Percentiles rank a stretch among this genome's conserved stretches.
Evolutionary conservation across 2,113 vertebrate genomes (phyloP).

Genomic region (Tauraco erythrolophus): DNA sequence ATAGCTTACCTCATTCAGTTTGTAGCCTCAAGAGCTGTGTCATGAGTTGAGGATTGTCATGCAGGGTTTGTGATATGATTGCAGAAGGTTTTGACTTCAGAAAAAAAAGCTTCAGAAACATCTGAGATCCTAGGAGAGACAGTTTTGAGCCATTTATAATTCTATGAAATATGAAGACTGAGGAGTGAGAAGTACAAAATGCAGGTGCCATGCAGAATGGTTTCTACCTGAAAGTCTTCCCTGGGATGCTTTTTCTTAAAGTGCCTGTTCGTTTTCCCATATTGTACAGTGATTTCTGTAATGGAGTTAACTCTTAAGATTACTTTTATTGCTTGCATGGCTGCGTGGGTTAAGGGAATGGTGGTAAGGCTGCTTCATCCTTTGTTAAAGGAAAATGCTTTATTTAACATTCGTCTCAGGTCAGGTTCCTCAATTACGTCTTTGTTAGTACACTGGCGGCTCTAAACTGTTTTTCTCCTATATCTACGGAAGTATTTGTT

Average conservation of each 20-base stretch:
- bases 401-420: background rate
- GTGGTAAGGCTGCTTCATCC: background rate
- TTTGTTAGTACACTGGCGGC: background rate
- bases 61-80: background rate
- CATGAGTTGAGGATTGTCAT: background rate
- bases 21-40: background rate
- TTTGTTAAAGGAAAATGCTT: conserved; percentile 1
- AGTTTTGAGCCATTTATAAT: background rate
- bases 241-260: background rate
- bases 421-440: background rate
- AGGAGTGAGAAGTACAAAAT: background rate
- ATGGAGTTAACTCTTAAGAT: background rate
- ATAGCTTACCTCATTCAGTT: background rate
- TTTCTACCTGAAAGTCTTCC: background rate
- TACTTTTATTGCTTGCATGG: background rate
- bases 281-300: background rate
- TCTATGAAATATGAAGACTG: background rate
- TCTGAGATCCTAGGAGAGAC: background rate
- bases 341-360: background rate
- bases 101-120: background rate
- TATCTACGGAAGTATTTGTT: background rate
- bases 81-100: background rate
- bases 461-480: background rate
- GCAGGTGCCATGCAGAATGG: background rate
- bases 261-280: background rate